Evolutionary conservation across 2,113 vertebrate genomes (phyloP), one percentile per base, ranked within the genome.

Genomic region (Stigmatopora argus): DNA sequence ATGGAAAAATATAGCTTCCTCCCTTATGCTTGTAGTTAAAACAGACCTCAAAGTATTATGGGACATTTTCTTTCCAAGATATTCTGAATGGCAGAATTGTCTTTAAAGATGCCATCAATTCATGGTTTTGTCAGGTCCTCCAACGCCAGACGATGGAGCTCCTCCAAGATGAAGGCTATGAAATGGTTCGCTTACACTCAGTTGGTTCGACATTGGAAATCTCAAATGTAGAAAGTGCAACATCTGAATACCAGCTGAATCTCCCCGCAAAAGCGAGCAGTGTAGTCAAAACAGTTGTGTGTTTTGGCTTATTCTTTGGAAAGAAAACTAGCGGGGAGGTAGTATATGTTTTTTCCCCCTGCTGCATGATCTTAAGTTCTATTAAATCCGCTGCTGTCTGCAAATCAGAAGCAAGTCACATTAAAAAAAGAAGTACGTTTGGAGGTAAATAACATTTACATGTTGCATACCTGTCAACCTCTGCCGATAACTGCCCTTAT

Each of bases 61-160:
- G 11, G 23, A 55, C 62, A n/a, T 72, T 58, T 47, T 51, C 64
- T 73, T 44, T 46, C 59, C 51, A 56, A 72, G 57, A 59, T 52
- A 56, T 72, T 70, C 61, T 58, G 44, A 52, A 69, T 7, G 13
- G n/a, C 38, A 64, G 63, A n/a, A 12, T 35, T 59, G 18, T 38
- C 35, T 10, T 4, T 17, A 34, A 58, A n/a, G 26, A 18, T 34
- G 31, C 56, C 31, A 58, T 58, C 26, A 9, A 35, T 38, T 58
- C 56, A 10, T 58, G 56, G 7, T 38, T 58, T 58, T 18, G 56
- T 58, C 34, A 58, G 56, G 31, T n/a, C 38, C 9, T 58, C 26
- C 26, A 14, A 21, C 5, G 23, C 52, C 15, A 12, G 7, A 31
- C 17, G 4, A 3, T 11, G 56, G 23, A 17, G 18, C 56, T n/a